Evolutionary conservation across 2,888 invertebrate genomes (phyloP), one percentile per base, ranked within the genome.

Genomic region (Opisthograptis luteolata): DNA sequence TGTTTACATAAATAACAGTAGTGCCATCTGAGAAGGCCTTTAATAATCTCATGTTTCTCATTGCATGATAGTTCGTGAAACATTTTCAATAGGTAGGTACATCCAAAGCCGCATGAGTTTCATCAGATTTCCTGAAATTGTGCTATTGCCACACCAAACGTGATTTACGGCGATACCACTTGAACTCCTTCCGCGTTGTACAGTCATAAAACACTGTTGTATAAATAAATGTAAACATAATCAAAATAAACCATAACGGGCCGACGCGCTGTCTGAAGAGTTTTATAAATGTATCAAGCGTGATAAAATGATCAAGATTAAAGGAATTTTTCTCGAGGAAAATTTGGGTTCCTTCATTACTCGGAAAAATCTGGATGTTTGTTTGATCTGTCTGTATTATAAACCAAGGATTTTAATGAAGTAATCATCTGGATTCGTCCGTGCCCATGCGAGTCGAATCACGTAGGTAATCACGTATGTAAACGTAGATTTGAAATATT

Each of bases 251-350:
- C 57, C 45, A 34, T 14, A 54, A 17, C 37, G 17, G 15, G 70
- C 73, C 76, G 82, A 78, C 81, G 72, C 68, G 81, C 80, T 60
- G 81, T 82, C 82, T 84, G 56, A 69, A 70, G 65, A 66, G 63
- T 66, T 63, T 70, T 68, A 69, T 68, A 65, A 66, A 62, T 66
- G 65, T 62, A 52, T 63, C 66, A 59, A 20, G 19, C 13, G 19
- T 49, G 60, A 65, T 17, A 17, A 17, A 17, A 64, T 59, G 62
- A 59, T 59, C 22, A 40, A 27, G 10, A 37, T 37, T 13, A 25
- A 24, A 41, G 17, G 40, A 57, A 62, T 46, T 50, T 52, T 50
- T 50, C 49, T 31, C 14, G 37, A 41, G 44, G 17, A 46, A 17
- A 42, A 49, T 46, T 34, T 49, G 49, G 37, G 46, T 56, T 46